Conservation (phyloP, 2,888 invertebrate species). For the Kryphioiulus occultus region DNA sequence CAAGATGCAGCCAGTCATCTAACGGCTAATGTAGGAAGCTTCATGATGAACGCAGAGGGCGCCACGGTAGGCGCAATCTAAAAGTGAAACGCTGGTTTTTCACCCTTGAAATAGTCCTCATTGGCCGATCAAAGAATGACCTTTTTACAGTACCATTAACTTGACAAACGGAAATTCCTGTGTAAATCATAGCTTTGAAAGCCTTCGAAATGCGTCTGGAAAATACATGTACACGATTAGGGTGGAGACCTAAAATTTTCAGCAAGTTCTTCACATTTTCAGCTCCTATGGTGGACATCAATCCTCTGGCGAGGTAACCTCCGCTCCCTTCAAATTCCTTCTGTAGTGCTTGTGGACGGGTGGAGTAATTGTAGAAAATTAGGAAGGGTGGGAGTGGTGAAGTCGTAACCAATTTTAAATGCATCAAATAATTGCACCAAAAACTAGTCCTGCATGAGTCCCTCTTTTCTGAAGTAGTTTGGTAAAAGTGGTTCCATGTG, state of each 20-base stretch:
- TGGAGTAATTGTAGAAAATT: neutral
- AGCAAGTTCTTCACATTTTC: neutral
- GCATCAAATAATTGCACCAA: no score
- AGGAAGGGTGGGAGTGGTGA: neutral
- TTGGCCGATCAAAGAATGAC: neutral
- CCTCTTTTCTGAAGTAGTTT: no score
- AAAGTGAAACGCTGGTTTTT: no score
- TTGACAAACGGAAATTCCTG: neutral
- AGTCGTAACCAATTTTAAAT: neutral
- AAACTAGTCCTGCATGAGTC: no score
- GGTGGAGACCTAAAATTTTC: neutral
- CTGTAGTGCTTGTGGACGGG: neutral
- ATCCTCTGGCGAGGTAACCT: neutral
- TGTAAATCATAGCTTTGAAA: neutral
- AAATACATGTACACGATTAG: neutral
- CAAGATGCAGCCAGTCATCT: no score
- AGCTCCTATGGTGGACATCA: neutral
- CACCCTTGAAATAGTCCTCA: no score
- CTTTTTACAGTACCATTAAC: neutral
- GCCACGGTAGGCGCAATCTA: no score
- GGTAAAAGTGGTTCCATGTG: no score
- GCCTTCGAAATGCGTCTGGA: neutral
- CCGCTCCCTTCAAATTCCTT: neutral
- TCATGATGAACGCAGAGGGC: no score
- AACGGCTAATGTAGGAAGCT: no score